These are phyloP conservation scores for Myotis findleyi DNA, from an alignment of 2,797 vertebrate species.

Conservation along the genomic window DNA sequence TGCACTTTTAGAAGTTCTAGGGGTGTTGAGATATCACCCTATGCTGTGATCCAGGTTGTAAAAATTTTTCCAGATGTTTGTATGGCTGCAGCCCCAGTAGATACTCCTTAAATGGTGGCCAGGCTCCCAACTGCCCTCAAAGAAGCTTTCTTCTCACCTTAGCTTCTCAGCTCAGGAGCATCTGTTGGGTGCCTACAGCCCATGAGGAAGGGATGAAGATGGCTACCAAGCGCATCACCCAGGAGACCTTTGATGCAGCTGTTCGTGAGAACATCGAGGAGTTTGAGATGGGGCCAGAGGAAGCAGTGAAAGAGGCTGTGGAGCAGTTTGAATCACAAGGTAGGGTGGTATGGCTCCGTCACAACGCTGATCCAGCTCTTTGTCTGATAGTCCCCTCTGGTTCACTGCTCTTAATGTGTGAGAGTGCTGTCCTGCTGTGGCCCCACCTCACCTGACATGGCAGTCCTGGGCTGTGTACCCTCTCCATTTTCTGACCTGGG, in stretches of 20 bases:
- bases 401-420: not conserved
- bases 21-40: not conserved
- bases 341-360: slow-evolving; percentile 42
- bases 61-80: not conserved
- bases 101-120: not conserved
- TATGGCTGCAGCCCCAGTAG: not conserved
- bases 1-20: not conserved
- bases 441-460: not conserved
- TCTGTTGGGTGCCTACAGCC: too few relatives aligned
- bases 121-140: not conserved
- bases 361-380: not conserved
- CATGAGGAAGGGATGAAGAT: slow-evolving; percentile 81
- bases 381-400: too few relatives aligned
- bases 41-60: not conserved
- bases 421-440: not conserved
- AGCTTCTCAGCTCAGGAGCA: not conserved
- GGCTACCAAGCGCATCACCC: slow-evolving; percentile 92
- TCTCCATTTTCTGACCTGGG: not conserved
- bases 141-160: not conserved
- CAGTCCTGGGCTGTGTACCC: not conserved
- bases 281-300: slow-evolving; percentile 94
- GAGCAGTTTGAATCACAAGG: slow-evolving; percentile 98
- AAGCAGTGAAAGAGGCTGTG: slow-evolving; percentile 94
- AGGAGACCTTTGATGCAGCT: slow-evolving; percentile 96
- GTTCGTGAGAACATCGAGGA: slow-evolving; percentile 95